These are phyloP conservation scores for Myrmophylax atrothorax DNA, from an alignment of 2,113 vertebrate species.

Conservation along the genomic window DNA sequence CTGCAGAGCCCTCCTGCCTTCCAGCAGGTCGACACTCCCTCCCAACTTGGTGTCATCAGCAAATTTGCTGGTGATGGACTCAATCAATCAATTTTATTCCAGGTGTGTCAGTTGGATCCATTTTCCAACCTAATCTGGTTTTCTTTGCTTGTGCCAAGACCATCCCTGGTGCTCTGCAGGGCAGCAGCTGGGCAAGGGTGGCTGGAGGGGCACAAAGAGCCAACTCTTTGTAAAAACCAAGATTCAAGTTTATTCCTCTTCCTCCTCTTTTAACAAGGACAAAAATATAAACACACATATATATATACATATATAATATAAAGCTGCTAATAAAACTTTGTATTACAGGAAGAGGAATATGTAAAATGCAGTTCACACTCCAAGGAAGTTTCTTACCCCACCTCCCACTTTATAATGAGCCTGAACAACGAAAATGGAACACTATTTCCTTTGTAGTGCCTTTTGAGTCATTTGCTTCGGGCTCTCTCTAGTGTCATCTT, in stretches of 20 bases:
- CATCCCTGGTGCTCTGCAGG: no score
- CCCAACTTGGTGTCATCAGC: no score
- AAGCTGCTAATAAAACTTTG: not conserved
- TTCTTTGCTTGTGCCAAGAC: not conserved
- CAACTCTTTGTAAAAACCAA: not conserved
- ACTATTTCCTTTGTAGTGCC: not conserved
- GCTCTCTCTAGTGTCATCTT: not conserved
- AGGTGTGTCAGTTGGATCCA: fast-evolving
- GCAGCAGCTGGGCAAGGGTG: not conserved
- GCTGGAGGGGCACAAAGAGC: not conserved
- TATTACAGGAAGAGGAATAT: not conserved
- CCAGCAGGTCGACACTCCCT: no score
- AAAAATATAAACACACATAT: no score
- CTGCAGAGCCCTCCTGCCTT: no score
- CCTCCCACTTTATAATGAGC: not conserved
- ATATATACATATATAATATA: not conserved
- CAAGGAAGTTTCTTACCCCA: not conserved
- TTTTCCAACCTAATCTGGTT: not conserved
- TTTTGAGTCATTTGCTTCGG: not conserved
- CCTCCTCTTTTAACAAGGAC: not conserved
- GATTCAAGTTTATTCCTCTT: not conserved
- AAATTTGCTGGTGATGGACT: no score
- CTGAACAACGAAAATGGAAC: not conserved
- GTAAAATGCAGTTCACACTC: not conserved
- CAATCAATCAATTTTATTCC: not conserved